Evolutionary conservation across 2,888 invertebrate genomes (phyloP).

Genomic region (Tenthredo notha): DNA sequence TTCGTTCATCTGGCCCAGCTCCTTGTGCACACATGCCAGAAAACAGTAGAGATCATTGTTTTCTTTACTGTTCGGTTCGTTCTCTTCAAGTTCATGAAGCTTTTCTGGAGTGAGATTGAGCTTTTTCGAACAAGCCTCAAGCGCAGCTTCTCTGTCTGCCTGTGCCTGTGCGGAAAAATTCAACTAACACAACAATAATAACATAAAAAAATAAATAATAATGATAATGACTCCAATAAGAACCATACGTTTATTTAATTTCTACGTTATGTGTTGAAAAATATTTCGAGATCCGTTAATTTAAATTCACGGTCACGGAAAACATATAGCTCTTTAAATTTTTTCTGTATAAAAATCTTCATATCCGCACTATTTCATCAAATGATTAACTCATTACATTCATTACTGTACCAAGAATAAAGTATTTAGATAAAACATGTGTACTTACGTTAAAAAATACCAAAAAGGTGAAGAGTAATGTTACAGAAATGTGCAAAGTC

Average conservation of each 20-base stretch:
- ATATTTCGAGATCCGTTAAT: background rate
- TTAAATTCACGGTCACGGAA: background rate
- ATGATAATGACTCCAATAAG: background rate
- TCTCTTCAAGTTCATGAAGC: background rate
- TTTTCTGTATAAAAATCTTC: background rate
- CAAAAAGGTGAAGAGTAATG: background rate
- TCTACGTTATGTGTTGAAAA: background rate
- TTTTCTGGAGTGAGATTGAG: background rate
- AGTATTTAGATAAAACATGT: background rate
- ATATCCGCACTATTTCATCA: background rate
- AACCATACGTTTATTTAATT: background rate
- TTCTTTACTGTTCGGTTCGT: background rate
- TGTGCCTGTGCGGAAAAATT: background rate
- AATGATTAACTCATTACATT: background rate
- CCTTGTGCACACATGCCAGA: background rate
- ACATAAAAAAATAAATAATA: background rate
- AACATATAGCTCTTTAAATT: background rate
- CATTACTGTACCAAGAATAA: background rate
- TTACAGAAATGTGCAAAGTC: background rate
- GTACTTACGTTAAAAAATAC: conserved; percentile 11
- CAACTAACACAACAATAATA: background rate
- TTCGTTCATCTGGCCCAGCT: background rate
- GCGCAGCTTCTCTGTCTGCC: background rate
- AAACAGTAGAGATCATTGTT: background rate
- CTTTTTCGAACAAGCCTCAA: background rate